Base-by-base conservation (phyloP, 2,113 vertebrate genomes). In the Xiphophorus hellerii region DNA sequence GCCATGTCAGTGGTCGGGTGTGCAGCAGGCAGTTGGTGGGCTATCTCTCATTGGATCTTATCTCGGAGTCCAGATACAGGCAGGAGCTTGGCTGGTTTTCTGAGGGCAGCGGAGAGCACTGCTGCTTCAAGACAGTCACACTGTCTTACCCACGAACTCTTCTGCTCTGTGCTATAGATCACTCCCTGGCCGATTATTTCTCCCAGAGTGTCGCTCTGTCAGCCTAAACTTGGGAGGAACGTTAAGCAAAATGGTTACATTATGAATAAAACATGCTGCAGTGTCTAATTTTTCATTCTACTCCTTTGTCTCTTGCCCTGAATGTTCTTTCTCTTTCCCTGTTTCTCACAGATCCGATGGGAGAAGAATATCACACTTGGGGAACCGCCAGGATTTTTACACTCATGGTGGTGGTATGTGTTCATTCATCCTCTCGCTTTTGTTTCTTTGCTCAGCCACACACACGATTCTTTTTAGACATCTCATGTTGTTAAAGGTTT, bases 331-430 rank as follows among this genome's bases (percentile, higher is more conserved):
- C 62, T 69, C 73, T 29, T 0, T 58, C 54, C 48, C 17, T 30
- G 31, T 83, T 61, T 35, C 73, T 78, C 64, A 71, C 80, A 90
- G 94, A 94, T 94, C 84, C 94, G 94, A 94, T 94, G 94, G 94
- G 94, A 94, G 88, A 94, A 94, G 91, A 94, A 94, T 88, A 94
- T 94, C 85, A 94, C 94, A 76, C 93, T 94, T 42, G 94, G 94
- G 86, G 94, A 94, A 87, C 93, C 93, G 76, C 93, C 93, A 73
- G 93, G 93, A 93, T 94, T 94, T 91, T 83, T 94, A 89, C 94
- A 94, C 88, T 94, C 94, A 74, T 94, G 94, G 94, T 94, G 94
- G 94, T 94, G 94, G 94, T 94, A 93, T 51, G 94, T 94, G 92
- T 78, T 69, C 35, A 8, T 65, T 63, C 7, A 69, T 80, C 30